Evolutionary conservation across 2,888 invertebrate genomes (phyloP), one percentile per base, ranked within the genome.

Genomic region (Capitulum mitella): DNA sequence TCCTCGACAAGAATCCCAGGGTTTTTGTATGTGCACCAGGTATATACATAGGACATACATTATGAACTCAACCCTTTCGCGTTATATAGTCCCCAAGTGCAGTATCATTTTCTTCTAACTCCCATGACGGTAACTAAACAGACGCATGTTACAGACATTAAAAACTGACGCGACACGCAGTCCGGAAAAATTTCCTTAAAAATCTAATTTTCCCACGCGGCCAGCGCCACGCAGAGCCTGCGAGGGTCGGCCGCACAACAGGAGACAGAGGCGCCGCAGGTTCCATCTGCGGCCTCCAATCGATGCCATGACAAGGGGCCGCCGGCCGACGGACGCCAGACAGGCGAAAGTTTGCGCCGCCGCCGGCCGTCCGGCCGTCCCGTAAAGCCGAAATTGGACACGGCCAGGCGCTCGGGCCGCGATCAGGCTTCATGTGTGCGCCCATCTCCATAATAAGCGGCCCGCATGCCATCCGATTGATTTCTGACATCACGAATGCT

Each of bases 371-470:
- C 14, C 64, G 32, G 34, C 32, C 16, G 16, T 16, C 32, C 34
- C 64, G 64, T 64, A 64, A 64, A 64, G 64, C 34, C 64, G 34
- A 64, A 64, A 64, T 64, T 64, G 64, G 34, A 34, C 64, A 19
- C 16, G 16, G 64, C 14, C 34, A 14, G 12, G 14, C 64, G 64
- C 32, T 34, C 64, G 34, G 16, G 10, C 29, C 64, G 14, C 34
- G n/a, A 64, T 64, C 34, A 64, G 64, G 2, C 64, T 32, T 14
- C 32, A 32, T 34, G 64, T 64, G 64, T 34, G 64, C 64, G 3
- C 64, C 34, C 64, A 64, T 64, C 64, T 64, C 64, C 64, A 64
- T 64, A 64, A 64, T 19, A 64, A 64, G 64, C 64, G 19, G n/a
- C 19, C 19, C 64, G 64, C 64, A 34, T 64, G 64, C 64, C 64